These are phyloP conservation scores for Gonioctena quinquepunctata DNA, from an alignment of 1,140 invertebrate genomes.

Conservation along the genomic window DNA sequence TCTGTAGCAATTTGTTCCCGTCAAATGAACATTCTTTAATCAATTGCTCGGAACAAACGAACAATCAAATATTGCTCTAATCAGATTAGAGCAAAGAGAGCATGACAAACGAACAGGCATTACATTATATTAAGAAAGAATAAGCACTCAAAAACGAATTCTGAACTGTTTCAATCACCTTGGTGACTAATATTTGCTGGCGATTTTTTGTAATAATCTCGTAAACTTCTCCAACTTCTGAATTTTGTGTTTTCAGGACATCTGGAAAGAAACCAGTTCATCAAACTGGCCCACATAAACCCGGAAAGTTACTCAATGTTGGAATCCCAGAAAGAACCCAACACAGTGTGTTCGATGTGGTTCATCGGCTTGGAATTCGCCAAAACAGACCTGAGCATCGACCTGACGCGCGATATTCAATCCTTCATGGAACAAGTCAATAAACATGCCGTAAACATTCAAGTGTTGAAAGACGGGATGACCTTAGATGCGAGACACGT, in stretches of 20 bases:
- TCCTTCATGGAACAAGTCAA: constrained; percentile 81
- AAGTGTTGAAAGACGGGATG: constrained; percentile 87
- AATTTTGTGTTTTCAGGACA: constrained; percentile 60
- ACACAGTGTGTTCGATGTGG: constrained; percentile 80
- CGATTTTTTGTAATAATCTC: too few species aligned
- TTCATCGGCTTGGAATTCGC: constrained; percentile 94
- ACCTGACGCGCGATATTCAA: constrained; percentile 91
- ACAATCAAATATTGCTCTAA: too few species aligned
- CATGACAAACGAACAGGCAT: too few species aligned
- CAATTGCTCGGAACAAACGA: too few species aligned
- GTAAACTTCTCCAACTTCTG: not conserved
- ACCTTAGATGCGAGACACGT: constrained; percentile 81
- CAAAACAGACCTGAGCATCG: constrained; percentile 84
- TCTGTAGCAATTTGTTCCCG: too few species aligned
- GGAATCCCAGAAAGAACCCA: constrained; percentile 52
- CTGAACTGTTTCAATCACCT: too few species aligned
- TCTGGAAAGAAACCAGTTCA: constrained; percentile 89
- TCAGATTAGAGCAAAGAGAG: too few species aligned
- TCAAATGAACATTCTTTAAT: too few species aligned
- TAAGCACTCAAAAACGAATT: too few species aligned
- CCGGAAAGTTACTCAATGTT: constrained; percentile 77
- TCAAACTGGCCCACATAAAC: constrained; percentile 93
- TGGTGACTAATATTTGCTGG: too few species aligned
- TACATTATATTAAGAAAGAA: too few species aligned
- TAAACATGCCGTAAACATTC: constrained; percentile 70